Conservation (phyloP, 2,113 vertebrate species). For the Sporophila hypoxantha region DNA sequence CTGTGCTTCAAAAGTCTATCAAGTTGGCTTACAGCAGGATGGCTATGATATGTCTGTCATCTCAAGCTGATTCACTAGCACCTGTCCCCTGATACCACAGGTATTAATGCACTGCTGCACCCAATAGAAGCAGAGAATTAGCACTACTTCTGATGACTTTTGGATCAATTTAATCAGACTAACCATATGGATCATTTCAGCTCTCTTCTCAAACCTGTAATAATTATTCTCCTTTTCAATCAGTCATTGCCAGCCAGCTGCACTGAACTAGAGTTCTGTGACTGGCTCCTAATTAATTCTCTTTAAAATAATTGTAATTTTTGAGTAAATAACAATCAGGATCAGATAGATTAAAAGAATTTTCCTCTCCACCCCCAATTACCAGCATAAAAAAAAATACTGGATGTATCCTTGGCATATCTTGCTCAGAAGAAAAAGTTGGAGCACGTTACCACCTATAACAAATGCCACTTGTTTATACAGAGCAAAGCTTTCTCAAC, state of each 20-base stretch:
- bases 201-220: conserved; percentile 46
- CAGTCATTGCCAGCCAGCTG: conserved; percentile 12
- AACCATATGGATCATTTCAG: conserved; percentile 60
- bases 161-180: conserved; percentile 40
- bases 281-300: background rate
- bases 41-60: background rate
- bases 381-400: background rate
- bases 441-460: background rate
- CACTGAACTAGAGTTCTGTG: background rate
- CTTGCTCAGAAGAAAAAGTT: conserved; percentile 24
- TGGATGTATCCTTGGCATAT: background rate
- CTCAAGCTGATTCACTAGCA: background rate
- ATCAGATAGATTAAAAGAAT: background rate
- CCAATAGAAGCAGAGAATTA: background rate
- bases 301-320: conserved; percentile 5
- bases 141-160: conserved; percentile 27
- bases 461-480: background rate
- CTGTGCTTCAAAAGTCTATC: background rate
- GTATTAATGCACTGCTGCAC: background rate
- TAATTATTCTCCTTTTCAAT: conserved; percentile 48
- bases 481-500: conserved; percentile 13
- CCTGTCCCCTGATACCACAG: background rate
- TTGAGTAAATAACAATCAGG: background rate
- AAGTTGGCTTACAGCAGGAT: background rate
- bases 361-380: background rate